Evolutionary conservation across 2,113 vertebrate species (phyloP).

Genomic region (Lutjanus erythropterus): DNA sequence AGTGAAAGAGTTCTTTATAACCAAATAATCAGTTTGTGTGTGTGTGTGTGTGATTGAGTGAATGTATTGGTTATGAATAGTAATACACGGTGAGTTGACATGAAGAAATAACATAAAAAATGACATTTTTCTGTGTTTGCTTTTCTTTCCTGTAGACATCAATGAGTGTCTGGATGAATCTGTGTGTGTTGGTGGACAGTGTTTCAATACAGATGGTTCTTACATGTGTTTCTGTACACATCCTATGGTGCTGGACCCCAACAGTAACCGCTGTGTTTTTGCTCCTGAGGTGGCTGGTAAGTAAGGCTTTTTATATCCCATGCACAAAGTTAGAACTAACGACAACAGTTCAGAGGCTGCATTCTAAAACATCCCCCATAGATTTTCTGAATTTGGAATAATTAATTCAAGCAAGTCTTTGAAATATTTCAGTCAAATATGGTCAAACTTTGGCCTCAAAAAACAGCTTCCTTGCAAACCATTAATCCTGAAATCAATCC

Average conservation of each 20-base stretch:
- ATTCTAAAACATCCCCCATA: too few relatives aligned
- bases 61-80: neutral
- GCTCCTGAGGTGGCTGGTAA: conserved; percentile 87
- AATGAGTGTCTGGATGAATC: conserved; percentile 94
- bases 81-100: neutral
- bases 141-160: conserved; percentile 85
- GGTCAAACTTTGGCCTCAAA: neutral
- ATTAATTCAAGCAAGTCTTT: too few relatives aligned
- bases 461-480: too few relatives aligned
- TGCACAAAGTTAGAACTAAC: neutral
- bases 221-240: conserved; percentile 94
- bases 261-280: conserved; percentile 86
- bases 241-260: conserved; percentile 89
- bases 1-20: neutral
- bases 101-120: neutral
- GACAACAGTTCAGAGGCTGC: neutral
- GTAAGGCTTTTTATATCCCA: conserved; percentile 18
- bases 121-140: conserved; percentile 24
- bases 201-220: conserved; percentile 93
- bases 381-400: too few relatives aligned
- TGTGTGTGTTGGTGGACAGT: conserved; percentile 91
- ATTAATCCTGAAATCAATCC: too few relatives aligned
- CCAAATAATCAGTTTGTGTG: neutral
- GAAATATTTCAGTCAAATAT: too few relatives aligned
- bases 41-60: too few relatives aligned